These are phyloP conservation scores for Neosalanx taihuensis DNA, from an alignment of 2,797 vertebrate genomes.

Conservation along the genomic window DNA sequence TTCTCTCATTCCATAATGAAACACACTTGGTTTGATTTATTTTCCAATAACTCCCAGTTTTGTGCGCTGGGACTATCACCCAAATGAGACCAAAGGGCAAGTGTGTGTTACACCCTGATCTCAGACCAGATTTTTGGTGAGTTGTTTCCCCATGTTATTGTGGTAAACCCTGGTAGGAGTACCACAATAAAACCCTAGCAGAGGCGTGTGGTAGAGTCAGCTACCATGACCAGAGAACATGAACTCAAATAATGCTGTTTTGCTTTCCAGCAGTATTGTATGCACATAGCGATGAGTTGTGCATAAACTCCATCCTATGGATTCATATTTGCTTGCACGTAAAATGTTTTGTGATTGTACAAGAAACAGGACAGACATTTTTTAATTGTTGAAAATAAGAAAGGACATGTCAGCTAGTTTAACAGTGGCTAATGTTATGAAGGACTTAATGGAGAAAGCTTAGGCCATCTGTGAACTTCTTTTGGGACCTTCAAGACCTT, in stretches of 20 bases:
- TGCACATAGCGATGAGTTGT: too few relatives aligned
- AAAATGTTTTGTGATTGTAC: neutral
- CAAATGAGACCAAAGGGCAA: constrained; percentile 62
- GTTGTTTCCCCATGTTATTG: constrained; percentile 52
- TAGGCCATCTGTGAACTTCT: constrained; percentile 59
- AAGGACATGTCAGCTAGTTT: constrained; percentile 19
- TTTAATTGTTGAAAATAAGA: neutral
- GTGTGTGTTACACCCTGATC: constrained; percentile 61
- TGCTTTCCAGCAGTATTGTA: too few relatives aligned
- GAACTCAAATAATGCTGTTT: constrained; percentile 19
- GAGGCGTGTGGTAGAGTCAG: constrained; percentile 26
- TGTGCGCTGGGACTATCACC: constrained; percentile 59
- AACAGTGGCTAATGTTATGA: constrained; percentile 39
- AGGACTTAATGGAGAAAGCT: constrained; percentile 46
- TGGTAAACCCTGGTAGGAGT: constrained; percentile 55
- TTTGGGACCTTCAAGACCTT: constrained; percentile 28
- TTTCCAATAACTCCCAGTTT: constrained; percentile 71
- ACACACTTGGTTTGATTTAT: constrained; percentile 60
- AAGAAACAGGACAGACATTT: too few relatives aligned
- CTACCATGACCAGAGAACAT: constrained; percentile 43
- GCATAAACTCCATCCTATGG: neutral
- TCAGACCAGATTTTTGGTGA: constrained; percentile 73
- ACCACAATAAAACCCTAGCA: constrained; percentile 36
- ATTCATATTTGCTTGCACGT: neutral
- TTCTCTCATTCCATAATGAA: constrained; percentile 32